Conservation (phyloP, 2,888 invertebrate species). For the Hypercompe scribonia region DNA sequence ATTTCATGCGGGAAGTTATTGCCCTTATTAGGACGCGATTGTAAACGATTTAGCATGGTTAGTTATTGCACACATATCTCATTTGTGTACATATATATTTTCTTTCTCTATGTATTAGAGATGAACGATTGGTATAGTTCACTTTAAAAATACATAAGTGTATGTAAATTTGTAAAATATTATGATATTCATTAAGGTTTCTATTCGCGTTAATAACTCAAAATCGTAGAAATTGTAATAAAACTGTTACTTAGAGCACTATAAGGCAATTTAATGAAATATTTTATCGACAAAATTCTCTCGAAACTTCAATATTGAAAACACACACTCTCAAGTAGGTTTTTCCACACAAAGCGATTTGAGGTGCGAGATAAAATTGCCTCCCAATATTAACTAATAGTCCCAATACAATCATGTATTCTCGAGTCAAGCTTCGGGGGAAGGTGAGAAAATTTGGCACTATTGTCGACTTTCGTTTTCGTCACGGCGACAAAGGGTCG, state of each 20-base stretch:
- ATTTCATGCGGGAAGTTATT: slow-evolving; percentile 78
- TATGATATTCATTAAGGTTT: slow-evolving; percentile 1
- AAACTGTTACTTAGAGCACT: not conserved
- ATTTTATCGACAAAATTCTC: slow-evolving; percentile 1
- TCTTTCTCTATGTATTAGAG: slow-evolving; percentile 11
- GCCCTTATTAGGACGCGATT: slow-evolving; percentile 73
- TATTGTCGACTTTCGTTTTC: slow-evolving; percentile 63
- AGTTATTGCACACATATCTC: slow-evolving; percentile 59
- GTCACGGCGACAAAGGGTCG: slow-evolving; percentile 69
- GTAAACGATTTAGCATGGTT: slow-evolving; percentile 64
- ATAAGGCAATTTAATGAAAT: not conserved
- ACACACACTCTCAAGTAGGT: not conserved
- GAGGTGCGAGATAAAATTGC: slow-evolving; percentile 58
- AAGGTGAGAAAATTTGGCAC: slow-evolving; percentile 64
- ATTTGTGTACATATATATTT: slow-evolving; percentile 25
- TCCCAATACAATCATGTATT: slow-evolving; percentile 59
- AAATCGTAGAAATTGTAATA: not conserved
- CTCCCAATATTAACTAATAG: slow-evolving; percentile 63
- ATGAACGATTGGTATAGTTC: slow-evolving; percentile 8
- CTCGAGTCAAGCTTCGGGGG: slow-evolving; percentile 49
- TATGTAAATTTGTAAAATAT: not conserved
- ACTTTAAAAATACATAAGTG: slow-evolving; percentile 1
- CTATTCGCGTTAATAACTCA: not conserved
- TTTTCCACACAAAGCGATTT: slow-evolving; percentile 33
- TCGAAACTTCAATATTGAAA: not conserved